Evolutionary conservation across 1,140 invertebrate genomes (phyloP).

Genomic region (Drosophila setifemur): DNA sequence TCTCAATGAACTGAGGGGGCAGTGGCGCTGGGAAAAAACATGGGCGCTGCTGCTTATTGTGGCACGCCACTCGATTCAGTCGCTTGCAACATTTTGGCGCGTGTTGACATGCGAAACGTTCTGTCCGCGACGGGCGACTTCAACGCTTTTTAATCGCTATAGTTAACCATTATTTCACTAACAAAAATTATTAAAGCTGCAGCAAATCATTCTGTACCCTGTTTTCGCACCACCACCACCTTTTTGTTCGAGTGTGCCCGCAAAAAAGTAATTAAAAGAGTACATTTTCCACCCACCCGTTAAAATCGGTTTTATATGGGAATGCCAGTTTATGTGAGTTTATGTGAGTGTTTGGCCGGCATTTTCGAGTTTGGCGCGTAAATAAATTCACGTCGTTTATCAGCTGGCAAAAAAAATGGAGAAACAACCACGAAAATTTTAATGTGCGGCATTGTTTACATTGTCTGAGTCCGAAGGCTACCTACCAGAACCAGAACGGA

Average conservation of each 20-base stretch:
- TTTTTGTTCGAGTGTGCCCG: constrained; percentile 24
- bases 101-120: constrained; percentile 76
- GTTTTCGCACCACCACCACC: too few relatives aligned
- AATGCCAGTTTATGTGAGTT: not conserved
- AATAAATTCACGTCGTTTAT: constrained; percentile 45
- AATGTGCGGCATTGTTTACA: constrained; percentile 23
- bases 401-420: constrained; percentile 8
- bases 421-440: not conserved
- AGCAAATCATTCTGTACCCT: constrained; percentile 18
- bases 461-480: constrained; percentile 3
- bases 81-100: constrained; percentile 82
- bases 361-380: constrained; percentile 65
- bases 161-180: constrained; percentile 32
- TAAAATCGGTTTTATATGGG: not conserved
- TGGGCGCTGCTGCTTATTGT: constrained; percentile 6
- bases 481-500: constrained; percentile 23
- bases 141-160: constrained; percentile 59
- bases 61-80: too few relatives aligned
- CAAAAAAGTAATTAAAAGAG: constrained; percentile 29
- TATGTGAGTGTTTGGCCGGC: constrained; percentile 27
- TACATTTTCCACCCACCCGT: not conserved
- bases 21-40: not conserved
- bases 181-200: constrained; percentile 10
- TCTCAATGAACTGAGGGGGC: constrained; percentile 47
- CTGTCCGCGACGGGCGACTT: constrained; percentile 60